Conservation (phyloP, 2,797 vertebrate species). For the Acanthopagrus latus region DNA sequence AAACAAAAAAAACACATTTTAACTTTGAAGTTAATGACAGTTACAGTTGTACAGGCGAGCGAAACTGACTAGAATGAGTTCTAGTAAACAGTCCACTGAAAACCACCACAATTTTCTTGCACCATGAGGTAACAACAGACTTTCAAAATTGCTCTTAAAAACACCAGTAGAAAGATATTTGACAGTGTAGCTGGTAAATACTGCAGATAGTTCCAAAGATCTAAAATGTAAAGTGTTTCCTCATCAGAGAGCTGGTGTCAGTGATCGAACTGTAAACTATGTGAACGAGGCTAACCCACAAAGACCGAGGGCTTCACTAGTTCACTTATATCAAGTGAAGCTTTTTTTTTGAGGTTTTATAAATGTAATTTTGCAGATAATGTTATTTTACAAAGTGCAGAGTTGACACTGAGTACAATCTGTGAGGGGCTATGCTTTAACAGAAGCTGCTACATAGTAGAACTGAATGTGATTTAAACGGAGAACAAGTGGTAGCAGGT, state of each 20-base stretch:
- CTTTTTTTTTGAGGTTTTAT: neutral
- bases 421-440: too few relatives aligned
- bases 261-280: neutral
- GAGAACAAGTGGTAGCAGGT: neutral
- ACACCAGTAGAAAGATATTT: slow-evolving; percentile 2
- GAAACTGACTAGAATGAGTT: neutral
- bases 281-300: neutral
- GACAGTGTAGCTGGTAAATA: slow-evolving; percentile 13
- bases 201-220: slow-evolving; percentile 1
- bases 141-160: slow-evolving; percentile 2
- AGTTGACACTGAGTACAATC: neutral
- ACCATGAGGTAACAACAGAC: slow-evolving; percentile 54
- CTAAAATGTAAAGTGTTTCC: neutral
- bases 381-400: slow-evolving; percentile 19
- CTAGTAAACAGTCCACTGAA: neutral
- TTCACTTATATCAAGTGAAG: neutral
- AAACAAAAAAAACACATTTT: slow-evolving; percentile 46
- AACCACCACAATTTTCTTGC: slow-evolving; percentile 7
- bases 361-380: neutral
- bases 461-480: neutral
- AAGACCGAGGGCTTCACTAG: neutral
- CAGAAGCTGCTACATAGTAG: neutral
- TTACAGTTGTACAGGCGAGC: slow-evolving; percentile 25
- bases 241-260: slow-evolving; percentile 19
- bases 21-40: slow-evolving; percentile 21